Conservation (phyloP, 2,888 invertebrate species). For the Cephus sareptanus region DNA sequence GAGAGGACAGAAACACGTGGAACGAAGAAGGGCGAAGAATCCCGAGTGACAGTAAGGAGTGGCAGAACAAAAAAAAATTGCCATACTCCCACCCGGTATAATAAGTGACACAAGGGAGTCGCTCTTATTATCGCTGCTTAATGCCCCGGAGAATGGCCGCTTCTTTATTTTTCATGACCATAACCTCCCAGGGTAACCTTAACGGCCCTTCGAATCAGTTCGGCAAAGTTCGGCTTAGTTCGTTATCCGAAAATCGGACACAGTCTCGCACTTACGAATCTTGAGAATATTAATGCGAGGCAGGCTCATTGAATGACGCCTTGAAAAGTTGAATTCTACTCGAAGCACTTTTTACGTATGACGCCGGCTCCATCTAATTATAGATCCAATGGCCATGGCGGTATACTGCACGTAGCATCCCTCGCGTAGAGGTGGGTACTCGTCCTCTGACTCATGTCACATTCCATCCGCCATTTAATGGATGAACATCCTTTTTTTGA, state of each 20-base stretch:
- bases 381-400: slow-evolving; percentile 24
- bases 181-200: not conserved
- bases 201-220: not conserved
- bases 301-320: not conserved
- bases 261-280: not conserved
- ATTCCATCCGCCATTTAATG: slow-evolving; percentile 23
- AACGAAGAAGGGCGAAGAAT: not conserved
- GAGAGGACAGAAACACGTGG: not conserved
- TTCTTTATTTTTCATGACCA: not conserved
- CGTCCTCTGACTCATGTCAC: slow-evolving; percentile 5
- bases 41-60: not conserved
- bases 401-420: slow-evolving; percentile 6
- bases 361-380: slow-evolving; percentile 39
- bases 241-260: not conserved
- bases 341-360: slow-evolving; percentile 35
- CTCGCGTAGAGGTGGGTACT: slow-evolving; percentile 5
- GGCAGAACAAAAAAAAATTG: not conserved
- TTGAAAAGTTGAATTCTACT: not conserved
- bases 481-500: slow-evolving; percentile 46
- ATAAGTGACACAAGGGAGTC: not conserved
- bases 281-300: not conserved
- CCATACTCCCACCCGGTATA: not conserved
- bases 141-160: not conserved
- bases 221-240: not conserved
- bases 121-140: not conserved